Evolutionary conservation across 2,888 invertebrate species (phyloP).

Genomic region (Pammene fasciana): DNA sequence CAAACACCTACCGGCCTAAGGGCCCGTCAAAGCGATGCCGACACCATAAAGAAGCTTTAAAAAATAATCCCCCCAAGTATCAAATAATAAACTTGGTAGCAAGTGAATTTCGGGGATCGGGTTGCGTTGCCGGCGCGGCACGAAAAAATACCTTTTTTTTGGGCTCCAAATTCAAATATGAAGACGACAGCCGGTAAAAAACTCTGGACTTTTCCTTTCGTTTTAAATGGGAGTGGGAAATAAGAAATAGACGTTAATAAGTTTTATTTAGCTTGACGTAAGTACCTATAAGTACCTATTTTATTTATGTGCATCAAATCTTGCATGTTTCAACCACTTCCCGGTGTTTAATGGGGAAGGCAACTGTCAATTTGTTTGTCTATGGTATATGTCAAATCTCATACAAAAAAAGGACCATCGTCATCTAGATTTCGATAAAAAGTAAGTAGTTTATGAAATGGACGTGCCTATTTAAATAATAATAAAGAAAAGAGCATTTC

Average conservation of each 20-base stretch:
- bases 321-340: too few relatives aligned
- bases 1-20: conserved; percentile 64
- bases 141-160: conserved; percentile 65
- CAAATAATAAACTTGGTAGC: conserved; percentile 83
- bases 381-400: too few relatives aligned
- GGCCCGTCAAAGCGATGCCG: conserved; percentile 72
- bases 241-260: background rate
- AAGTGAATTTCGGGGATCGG: conserved; percentile 81
- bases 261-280: too few relatives aligned
- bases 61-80: conserved; percentile 77
- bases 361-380: too few relatives aligned
- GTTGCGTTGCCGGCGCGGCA: conserved; percentile 64
- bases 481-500: background rate
- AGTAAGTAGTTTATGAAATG: background rate
- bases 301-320: too few relatives aligned
- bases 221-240: conserved; percentile 45
- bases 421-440: conserved; percentile 18
- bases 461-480: background rate
- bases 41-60: conserved; percentile 62
- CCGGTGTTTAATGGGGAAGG: too few relatives aligned
- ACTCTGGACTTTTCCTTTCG: conserved; percentile 66
- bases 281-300: too few relatives aligned
- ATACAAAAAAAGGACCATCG: too few relatives aligned
- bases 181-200: conserved; percentile 72
- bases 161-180: conserved; percentile 77